phyloP scores from a whole-genome alignment of 2,888 invertebrate species.

The Ceriagrion tenellum region DNA sequence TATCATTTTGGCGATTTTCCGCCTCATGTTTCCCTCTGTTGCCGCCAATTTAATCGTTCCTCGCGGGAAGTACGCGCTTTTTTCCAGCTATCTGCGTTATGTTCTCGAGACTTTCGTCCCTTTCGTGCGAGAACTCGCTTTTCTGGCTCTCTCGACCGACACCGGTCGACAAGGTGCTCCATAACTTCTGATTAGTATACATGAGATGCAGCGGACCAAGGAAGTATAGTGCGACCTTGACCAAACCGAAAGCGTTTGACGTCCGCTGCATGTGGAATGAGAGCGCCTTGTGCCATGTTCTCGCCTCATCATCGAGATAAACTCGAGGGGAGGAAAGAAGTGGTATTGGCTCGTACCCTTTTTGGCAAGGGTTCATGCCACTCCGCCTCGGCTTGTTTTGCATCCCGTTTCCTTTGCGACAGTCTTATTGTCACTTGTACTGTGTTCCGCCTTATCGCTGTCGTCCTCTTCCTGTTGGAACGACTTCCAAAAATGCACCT shows the following conservation, averaged over 20 bases:
- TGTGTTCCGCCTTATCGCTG: neutral
- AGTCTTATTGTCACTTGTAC: neutral
- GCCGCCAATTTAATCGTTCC: neutral
- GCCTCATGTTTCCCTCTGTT: neutral
- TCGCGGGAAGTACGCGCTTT: neutral
- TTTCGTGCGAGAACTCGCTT: neutral
- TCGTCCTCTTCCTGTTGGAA: neutral
- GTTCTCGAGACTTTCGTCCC: neutral
- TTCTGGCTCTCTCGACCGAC: neutral
- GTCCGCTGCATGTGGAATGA: neutral
- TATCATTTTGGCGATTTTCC: neutral
- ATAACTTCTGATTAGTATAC: neutral
- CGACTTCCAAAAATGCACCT: neutral
- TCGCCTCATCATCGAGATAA: neutral
- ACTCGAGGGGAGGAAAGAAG: neutral
- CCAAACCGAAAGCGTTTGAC: neutral
- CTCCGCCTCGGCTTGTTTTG: neutral
- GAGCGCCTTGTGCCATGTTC: too few species aligned
- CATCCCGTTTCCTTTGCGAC: neutral
- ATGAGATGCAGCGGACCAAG: neutral
- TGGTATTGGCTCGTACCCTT: conserved; percentile 10
- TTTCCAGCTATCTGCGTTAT: neutral
- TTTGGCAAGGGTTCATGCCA: neutral
- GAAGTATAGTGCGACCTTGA: conserved; percentile 5
- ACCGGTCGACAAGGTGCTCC: neutral